These are phyloP conservation scores for Agelaius phoeniceus DNA, from an alignment of 2,113 vertebrate genomes.

Conservation along the genomic window DNA sequence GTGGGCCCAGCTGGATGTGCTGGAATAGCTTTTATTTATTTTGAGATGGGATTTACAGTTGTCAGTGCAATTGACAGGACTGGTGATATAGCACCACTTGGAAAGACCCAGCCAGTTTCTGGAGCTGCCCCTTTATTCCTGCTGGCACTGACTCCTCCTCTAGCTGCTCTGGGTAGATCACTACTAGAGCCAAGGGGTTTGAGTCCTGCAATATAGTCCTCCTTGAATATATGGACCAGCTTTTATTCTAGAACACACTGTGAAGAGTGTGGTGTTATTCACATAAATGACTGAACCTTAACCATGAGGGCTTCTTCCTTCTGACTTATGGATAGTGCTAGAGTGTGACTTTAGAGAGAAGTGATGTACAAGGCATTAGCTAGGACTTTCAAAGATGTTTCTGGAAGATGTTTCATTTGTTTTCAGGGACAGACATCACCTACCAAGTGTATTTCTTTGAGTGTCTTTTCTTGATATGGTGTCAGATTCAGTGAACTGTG, in stretches of 20 bases:
- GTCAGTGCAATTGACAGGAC: not conserved
- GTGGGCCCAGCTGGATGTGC: not conserved
- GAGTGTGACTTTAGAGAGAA: not conserved
- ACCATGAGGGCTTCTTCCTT: not conserved
- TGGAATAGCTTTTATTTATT: not conserved
- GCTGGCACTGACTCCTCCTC: not conserved
- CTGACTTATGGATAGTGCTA: not conserved
- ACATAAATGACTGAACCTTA: not conserved
- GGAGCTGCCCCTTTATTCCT: not conserved
- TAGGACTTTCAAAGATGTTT: not conserved
- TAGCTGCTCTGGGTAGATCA: not conserved
- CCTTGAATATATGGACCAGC: not conserved
- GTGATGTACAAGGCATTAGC: not conserved
- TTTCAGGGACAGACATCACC: not conserved
- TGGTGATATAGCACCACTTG: not conserved
- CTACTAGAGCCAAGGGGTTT: not conserved
- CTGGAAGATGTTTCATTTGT: not conserved
- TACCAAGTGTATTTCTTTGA: not conserved
- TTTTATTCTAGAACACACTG: not conserved
- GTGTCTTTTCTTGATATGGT: not conserved
- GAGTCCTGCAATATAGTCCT: not conserved
- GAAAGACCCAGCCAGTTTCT: not conserved
- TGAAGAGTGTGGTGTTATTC: not conserved
- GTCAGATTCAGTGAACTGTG: not conserved
- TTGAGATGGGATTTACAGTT: not conserved